A percentile compares a stretch with the other conserved stretches of the same genome.
These are phyloP conservation scores for Lethenteron camtschaticum DNA, from an alignment of 2,113 vertebrate species.

Conservation along the genomic window DNA sequence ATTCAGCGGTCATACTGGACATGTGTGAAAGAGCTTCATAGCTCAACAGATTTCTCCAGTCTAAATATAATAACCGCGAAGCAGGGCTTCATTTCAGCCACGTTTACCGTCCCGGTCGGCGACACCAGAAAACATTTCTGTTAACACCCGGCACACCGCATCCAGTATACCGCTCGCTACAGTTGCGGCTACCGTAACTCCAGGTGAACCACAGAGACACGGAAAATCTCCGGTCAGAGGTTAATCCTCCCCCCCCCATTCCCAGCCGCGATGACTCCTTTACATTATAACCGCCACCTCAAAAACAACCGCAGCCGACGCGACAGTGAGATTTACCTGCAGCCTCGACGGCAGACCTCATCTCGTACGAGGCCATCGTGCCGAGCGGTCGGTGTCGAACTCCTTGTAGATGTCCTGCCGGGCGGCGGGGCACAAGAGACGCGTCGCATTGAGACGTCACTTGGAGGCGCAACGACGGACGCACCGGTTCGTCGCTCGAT, in stretches of 20 bases:
- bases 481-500: not conserved
- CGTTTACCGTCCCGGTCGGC: no score
- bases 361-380: constrained; percentile 5
- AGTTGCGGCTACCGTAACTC: not conserved
- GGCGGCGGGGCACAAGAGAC: not conserved
- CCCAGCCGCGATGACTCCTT: not conserved
- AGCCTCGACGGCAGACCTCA: not conserved
- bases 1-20: no score
- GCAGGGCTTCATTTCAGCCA: no score
- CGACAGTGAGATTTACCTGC: not conserved
- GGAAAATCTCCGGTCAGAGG: not conserved
- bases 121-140: no score
- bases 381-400: not conserved
- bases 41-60: no score
- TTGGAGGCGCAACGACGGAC: not conserved
- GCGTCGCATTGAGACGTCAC: not conserved
- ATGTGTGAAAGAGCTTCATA: no score
- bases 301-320: not conserved
- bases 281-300: not conserved
- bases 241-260: not conserved
- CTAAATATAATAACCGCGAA: no score
- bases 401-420: not conserved
- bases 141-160: not conserved
- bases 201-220: not conserved
- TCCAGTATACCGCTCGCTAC: not conserved